Conservation (phyloP, 2,797 vertebrate genomes). For the Chromis chromis region DNA sequence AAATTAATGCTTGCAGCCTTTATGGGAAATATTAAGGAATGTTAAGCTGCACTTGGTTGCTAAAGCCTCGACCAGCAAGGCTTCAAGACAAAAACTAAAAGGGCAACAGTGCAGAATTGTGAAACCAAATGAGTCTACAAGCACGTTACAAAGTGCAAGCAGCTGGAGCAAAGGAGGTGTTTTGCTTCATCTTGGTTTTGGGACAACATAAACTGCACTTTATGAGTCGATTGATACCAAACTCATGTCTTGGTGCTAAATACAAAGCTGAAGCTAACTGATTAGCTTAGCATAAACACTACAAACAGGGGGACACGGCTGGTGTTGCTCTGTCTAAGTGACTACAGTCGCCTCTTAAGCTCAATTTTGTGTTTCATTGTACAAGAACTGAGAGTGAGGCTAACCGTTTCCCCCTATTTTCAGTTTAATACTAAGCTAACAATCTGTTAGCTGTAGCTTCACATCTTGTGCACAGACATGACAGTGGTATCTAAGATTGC, state of each 20-base stretch:
- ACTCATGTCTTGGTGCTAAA: slow-evolving; percentile 3
- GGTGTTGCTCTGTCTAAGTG: too few species aligned
- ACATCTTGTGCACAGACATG: not conserved
- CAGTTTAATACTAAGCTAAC: not conserved
- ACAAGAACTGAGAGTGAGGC: too few species aligned
- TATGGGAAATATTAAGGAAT: slow-evolving; percentile 28
- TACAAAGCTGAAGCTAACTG: slow-evolving; percentile 1
- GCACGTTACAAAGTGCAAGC: slow-evolving; percentile 20
- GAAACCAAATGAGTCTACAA: slow-evolving; percentile 15
- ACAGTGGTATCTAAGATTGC: not conserved
- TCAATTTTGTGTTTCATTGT: too few species aligned
- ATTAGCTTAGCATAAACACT: not conserved
- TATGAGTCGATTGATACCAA: not conserved
- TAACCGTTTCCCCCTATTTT: not conserved
- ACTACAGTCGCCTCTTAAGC: too few species aligned
- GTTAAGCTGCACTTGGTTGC: slow-evolving; percentile 12
- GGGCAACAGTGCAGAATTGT: not conserved
- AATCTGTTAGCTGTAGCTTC: not conserved
- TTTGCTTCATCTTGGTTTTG: not conserved
- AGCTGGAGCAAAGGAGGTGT: not conserved
- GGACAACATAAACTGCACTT: not conserved
- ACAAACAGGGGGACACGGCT: not conserved
- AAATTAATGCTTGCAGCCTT: slow-evolving; percentile 51
- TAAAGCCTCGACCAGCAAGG: slow-evolving; percentile 76
- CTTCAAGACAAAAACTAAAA: not conserved